Conservation (phyloP, 1,140 invertebrate genomes). For the Drosophila ananassae region DNA sequence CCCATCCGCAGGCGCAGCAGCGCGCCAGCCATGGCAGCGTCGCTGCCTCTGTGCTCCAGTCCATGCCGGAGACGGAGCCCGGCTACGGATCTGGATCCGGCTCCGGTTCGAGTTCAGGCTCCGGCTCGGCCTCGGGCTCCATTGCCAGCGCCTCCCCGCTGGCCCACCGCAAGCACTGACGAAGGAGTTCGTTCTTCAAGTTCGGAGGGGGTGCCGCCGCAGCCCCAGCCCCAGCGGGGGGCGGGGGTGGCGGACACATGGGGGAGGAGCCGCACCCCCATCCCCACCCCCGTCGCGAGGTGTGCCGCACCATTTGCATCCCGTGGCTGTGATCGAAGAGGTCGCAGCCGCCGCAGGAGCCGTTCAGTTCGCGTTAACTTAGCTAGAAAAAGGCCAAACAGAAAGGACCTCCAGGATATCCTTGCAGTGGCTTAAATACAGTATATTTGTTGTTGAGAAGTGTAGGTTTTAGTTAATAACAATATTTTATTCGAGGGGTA, state of each 20-base stretch:
- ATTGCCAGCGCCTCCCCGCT: constrained; percentile 68
- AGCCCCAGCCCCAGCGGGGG: neutral
- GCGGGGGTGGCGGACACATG: constrained; percentile 54
- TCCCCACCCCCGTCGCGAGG: constrained; percentile 59
- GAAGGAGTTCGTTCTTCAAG: constrained; percentile 83
- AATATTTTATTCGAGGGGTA: neutral
- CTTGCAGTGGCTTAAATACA: neutral
- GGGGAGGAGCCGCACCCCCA: constrained; percentile 72
- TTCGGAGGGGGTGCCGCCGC: constrained; percentile 45
- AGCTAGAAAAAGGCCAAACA: neutral
- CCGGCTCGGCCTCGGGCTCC: constrained; percentile 35
- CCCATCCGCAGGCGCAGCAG: constrained; percentile 59
- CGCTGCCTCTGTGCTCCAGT: constrained; percentile 65
- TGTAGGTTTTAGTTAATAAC: neutral
- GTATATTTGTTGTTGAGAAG: neutral
- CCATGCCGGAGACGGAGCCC: constrained; percentile 59
- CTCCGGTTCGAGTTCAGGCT: constrained; percentile 39
- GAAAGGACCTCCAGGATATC: neutral
- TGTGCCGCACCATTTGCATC: constrained; percentile 80
- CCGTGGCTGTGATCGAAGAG: constrained; percentile 67
- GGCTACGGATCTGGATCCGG: constrained; percentile 31
- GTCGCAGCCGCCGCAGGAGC: neutral
- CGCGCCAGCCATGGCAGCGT: constrained; percentile 73
- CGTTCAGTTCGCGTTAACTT: neutral
- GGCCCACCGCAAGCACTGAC: constrained; percentile 80